Percentiles rank a stretch among this genome's conserved stretches.
These are phyloP conservation scores for Pygoscelis adeliae DNA, from an alignment of 2,113 vertebrate species.

Conservation along the genomic window DNA sequence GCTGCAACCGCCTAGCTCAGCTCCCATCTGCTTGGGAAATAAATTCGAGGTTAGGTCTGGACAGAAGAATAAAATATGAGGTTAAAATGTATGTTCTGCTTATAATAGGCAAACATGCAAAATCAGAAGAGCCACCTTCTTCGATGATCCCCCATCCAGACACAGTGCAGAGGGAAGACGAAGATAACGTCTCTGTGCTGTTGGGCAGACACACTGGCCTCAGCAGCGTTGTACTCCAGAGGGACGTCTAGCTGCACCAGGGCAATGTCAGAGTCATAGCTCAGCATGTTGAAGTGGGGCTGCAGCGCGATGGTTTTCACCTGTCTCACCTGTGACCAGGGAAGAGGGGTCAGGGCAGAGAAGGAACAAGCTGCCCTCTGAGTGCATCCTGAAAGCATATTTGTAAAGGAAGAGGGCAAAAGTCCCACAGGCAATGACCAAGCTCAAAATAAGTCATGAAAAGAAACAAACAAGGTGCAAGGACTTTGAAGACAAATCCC, in stretches of 20 bases:
- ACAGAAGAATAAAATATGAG: neutral
- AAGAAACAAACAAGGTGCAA: neutral
- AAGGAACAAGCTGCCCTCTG: neutral
- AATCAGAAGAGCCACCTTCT: neutral
- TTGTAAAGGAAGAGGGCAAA: neutral
- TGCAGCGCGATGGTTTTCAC: neutral
- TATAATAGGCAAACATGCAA: neutral
- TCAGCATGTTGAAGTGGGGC: neutral
- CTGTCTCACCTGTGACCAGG: neutral
- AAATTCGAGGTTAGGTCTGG: neutral
- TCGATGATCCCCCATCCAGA: neutral
- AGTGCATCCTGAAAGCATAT: neutral
- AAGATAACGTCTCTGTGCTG: neutral
- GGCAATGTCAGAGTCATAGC: neutral
- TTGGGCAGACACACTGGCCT: neutral
- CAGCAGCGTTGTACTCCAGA: neutral
- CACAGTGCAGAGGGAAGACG: neutral
- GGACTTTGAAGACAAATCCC: neutral
- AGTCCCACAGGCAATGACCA: neutral
- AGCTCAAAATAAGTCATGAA: neutral
- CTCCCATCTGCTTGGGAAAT: neutral
- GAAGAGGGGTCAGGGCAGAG: neutral
- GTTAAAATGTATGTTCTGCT: neutral
- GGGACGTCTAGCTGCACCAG: neutral
- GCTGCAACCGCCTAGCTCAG: neutral